Conservation (phyloP, 2,113 vertebrate genomes). For the Otus sunia region DNA sequence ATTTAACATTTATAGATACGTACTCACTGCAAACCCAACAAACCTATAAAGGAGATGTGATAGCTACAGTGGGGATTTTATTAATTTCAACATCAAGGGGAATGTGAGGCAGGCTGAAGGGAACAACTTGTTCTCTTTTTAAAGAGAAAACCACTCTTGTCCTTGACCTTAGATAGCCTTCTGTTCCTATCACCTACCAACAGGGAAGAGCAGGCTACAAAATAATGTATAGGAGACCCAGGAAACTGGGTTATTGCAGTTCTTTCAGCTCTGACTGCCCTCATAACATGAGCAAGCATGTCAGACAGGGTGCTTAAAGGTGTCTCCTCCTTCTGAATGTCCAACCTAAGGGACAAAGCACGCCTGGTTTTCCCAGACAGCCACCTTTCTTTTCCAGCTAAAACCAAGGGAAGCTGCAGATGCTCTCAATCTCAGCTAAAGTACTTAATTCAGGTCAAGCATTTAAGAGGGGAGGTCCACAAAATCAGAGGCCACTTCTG, state of each 20-base stretch:
- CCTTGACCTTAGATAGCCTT: background rate
- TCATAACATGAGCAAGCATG: background rate
- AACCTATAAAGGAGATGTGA: background rate
- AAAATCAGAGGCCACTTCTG: background rate
- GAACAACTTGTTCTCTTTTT: background rate
- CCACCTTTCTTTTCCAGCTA: background rate
- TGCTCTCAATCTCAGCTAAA: background rate
- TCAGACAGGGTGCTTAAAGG: background rate
- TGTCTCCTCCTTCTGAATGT: background rate
- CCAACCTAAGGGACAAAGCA: background rate
- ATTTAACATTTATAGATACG: constrained; percentile 3
- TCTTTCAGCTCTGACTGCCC: background rate
- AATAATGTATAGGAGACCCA: background rate
- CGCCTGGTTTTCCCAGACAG: background rate
- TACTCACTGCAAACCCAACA: background rate
- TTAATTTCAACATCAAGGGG: background rate
- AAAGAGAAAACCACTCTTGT: background rate
- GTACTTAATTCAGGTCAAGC: background rate
- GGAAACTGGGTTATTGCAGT: background rate
- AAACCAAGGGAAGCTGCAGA: background rate
- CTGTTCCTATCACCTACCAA: background rate
- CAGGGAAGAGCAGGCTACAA: background rate
- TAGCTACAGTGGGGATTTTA: background rate
- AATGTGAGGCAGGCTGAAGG: too few species aligned
- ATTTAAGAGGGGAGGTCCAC: background rate